Evolutionary conservation across 2,113 vertebrate genomes (phyloP).

Genomic region (Callionymus lyra): DNA sequence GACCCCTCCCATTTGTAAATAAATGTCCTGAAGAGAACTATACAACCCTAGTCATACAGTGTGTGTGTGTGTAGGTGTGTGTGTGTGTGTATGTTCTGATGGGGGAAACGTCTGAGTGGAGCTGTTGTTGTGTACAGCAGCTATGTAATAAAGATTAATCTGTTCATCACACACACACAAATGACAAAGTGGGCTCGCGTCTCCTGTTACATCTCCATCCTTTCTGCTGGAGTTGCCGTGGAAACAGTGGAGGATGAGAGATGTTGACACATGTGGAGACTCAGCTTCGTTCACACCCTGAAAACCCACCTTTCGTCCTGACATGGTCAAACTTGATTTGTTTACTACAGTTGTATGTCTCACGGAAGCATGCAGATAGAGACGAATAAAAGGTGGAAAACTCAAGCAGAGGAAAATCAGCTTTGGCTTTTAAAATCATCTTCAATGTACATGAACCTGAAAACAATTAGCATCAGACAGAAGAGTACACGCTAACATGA

Average conservation of each 20-base stretch:
- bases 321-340: too few species aligned
- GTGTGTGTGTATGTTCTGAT: background rate
- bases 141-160: constrained; percentile 29
- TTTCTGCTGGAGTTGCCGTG: constrained; percentile 21
- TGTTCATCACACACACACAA: constrained; percentile 13
- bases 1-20: constrained; percentile 2
- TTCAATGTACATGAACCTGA: too few species aligned
- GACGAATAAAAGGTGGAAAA: too few species aligned
- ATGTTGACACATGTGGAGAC: constrained; percentile 2
- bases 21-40: too few species aligned
- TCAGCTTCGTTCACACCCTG: too few species aligned
- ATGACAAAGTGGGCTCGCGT: constrained; percentile 3
- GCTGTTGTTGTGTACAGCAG: constrained; percentile 17
- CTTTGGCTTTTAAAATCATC: too few species aligned
- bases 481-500: too few species aligned
- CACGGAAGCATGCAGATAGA: too few species aligned
- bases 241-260: constrained; percentile 17
- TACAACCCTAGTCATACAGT: background rate
- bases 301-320: too few species aligned
- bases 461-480: too few species aligned
- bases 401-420: too few species aligned
- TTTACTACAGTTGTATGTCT: too few species aligned
- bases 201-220: constrained; percentile 11
- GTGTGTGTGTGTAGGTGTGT: background rate
- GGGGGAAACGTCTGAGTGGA: constrained; percentile 9